A percentile compares a stretch with the other conserved stretches of the same genome.
Conservation (phyloP, 1,140 invertebrate genomes). For the Diploscapter pachys region DNA sequence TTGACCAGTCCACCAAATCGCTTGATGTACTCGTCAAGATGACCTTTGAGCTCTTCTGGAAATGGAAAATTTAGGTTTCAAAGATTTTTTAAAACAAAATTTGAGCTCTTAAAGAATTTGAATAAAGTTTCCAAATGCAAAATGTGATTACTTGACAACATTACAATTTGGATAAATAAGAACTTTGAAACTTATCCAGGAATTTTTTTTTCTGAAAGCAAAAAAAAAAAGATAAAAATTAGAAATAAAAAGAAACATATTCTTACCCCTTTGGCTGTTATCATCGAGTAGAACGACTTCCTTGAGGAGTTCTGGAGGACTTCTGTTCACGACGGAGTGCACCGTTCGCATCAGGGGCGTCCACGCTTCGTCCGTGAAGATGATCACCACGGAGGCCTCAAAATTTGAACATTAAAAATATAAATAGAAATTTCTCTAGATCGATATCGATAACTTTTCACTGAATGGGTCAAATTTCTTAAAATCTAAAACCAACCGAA, state of each 20-base stretch:
- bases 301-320: slow-evolving; percentile 69
- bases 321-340: slow-evolving; percentile 79
- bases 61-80: slow-evolving; percentile 23
- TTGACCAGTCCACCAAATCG: slow-evolving; percentile 65
- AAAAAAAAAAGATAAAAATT: neutral
- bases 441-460: no score
- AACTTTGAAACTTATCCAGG: neutral
- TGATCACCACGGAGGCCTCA: slow-evolving; percentile 72
- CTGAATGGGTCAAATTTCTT: no score
- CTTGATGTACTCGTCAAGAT: slow-evolving; percentile 74
- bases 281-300: slow-evolving; percentile 87
- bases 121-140: slow-evolving; percentile 3
- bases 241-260: neutral
- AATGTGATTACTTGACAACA: neutral
- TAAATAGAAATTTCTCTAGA: no score
- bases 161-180: neutral
- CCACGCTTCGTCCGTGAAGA: slow-evolving; percentile 85
- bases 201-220: neutral
- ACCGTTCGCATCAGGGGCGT: slow-evolving; percentile 78
- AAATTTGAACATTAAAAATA: neutral
- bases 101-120: neutral
- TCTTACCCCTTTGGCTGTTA: slow-evolving; percentile 72
- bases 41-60: slow-evolving; percentile 70
- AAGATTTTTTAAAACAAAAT: no score
- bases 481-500: neutral